Conservation (phyloP, 2,113 vertebrate genomes). For the Acanthisitta chloris region DNA sequence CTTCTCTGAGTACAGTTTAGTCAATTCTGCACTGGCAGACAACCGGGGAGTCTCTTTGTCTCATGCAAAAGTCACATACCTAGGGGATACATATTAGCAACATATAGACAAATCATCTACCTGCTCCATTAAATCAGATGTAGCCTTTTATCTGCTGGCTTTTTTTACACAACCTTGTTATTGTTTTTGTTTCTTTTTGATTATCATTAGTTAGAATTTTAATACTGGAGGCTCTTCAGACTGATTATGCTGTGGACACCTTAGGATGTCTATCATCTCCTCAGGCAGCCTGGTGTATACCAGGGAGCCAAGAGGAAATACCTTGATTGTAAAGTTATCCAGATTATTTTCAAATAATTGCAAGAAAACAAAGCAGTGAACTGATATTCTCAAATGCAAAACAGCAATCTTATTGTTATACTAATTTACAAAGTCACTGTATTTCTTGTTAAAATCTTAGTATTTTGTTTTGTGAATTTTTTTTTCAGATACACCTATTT, state of each 20-base stretch:
- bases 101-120: background rate
- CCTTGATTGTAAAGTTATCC: conserved; percentile 82
- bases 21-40: background rate
- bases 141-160: background rate
- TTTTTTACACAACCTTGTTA: conserved; percentile 41
- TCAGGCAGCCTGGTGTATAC: conserved; percentile 78
- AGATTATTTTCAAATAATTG: conserved; percentile 84
- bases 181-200: conserved; percentile 73
- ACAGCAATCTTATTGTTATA: conserved; percentile 54
- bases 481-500: background rate
- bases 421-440: conserved; percentile 56
- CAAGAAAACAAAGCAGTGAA: conserved; percentile 76
- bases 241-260: conserved; percentile 82
- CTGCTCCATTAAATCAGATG: conserved; percentile 13
- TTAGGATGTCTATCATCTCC: conserved; percentile 79
- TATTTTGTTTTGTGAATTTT: background rate
- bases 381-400: conserved; percentile 71
- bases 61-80: background rate
- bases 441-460: conserved; percentile 4
- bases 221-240: conserved; percentile 79
- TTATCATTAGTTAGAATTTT: conserved; percentile 78
- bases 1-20: background rate
- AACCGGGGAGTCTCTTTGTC: background rate
- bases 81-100: background rate
- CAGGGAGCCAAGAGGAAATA: conserved; percentile 81